These are phyloP conservation scores for Anoura caudifer DNA, from an alignment of 2,113 vertebrate genomes.

Conservation along the genomic window DNA sequence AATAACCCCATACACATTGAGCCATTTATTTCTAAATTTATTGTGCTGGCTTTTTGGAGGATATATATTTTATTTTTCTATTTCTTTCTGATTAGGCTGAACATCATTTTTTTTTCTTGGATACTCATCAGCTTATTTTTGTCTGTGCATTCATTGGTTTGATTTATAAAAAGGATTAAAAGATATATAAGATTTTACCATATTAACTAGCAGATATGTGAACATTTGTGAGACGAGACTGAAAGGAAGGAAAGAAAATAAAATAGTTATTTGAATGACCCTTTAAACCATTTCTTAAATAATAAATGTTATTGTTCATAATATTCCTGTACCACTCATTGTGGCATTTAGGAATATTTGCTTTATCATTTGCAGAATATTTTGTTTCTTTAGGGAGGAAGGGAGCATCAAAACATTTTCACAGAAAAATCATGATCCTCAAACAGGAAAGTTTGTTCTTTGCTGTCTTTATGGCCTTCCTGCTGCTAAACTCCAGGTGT, in stretches of 20 bases:
- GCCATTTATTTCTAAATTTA: conserved; percentile 7
- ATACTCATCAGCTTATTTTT: background rate
- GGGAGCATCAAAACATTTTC: background rate
- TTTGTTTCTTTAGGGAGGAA: background rate
- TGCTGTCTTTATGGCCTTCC: background rate
- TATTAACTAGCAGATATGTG: background rate
- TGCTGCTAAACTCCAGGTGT: background rate
- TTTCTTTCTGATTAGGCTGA: background rate
- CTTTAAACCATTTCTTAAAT: background rate
- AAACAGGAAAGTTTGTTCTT: background rate
- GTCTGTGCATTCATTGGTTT: background rate
- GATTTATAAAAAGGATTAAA: background rate
- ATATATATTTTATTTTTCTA: background rate
- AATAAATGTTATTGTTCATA: background rate
- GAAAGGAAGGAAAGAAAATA: background rate
- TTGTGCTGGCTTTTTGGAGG: background rate
- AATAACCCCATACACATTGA: background rate
- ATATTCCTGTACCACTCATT: background rate
- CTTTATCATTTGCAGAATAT: background rate
- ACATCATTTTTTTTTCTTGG: background rate
- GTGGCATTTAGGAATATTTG: background rate
- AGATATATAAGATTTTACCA: background rate
- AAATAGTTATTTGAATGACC: background rate
- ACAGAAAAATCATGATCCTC: background rate
- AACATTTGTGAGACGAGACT: background rate